Base-by-base conservation (phyloP, 2,797 vertebrate genomes). In the Syncerus caffer region DNA sequence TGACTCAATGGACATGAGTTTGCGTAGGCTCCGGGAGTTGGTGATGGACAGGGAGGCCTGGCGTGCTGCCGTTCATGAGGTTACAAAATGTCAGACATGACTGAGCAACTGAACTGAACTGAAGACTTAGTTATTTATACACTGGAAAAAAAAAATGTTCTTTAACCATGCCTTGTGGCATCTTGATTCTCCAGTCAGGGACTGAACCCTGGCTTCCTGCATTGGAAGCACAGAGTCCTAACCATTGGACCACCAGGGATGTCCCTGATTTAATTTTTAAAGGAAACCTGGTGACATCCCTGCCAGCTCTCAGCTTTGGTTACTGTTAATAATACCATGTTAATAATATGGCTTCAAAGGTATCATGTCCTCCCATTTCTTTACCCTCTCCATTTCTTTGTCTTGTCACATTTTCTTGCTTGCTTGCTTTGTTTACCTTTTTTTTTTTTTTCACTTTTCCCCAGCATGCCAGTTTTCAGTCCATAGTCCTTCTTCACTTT, bases 81-180 rank as follows among this genome's bases (percentile, higher is more conserved):
- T 64, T 1, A 4, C 60, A 64, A 64, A n/a, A 31, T 17, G 15
- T n/a, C 0, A 0, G 1, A 64, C 7, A n/a, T 8, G 8, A 64
- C 62, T n/a, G 31, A 64, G 31, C 0, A n/a, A n/a, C 31, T 64
- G 60, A 62, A 62, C 13, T 15, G 1, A 64, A 64, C 15, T n/a
- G 62, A 67, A 67, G 62, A 67, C 31, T 34, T 67, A 34, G 2
- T 34, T 67, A 67, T 67, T 21, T 51, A 87, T 42, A 88, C 5
- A 34, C 29, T 62, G 17, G 21, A 60, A 60, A 62, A 79, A n/a
- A 67, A 6, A 34, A 34, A 34, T 71, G 11, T 25, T 42, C 34
- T 42, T 74, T 42, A 23, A 13, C 34, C 67, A 74, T 6, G 9
- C 34, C 21, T 23, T 74, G 34, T 74, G 21, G 6, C 34, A 74